These are phyloP conservation scores for Polydrusus cervinus DNA, from an alignment of 2,888 invertebrate genomes.

Conservation along the genomic window DNA sequence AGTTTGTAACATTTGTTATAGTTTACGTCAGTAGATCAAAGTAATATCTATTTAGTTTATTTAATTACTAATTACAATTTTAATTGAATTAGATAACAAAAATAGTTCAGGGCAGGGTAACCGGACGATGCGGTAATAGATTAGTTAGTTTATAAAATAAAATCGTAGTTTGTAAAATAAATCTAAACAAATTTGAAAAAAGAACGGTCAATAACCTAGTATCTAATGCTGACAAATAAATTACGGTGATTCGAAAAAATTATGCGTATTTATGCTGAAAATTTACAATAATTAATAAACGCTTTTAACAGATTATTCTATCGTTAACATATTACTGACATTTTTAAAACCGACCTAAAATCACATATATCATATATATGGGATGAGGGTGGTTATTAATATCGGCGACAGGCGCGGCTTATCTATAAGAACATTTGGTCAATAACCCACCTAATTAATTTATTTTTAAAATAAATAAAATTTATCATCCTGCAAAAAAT, in stretches of 20 bases:
- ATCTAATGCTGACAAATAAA: neutral
- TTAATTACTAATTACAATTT: neutral
- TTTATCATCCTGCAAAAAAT: no score
- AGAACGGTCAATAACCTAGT: neutral
- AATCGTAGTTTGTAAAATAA: conserved; percentile 12
- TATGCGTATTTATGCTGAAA: neutral
- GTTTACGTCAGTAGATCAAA: neutral
- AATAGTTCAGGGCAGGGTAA: neutral
- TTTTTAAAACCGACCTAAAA: no score
- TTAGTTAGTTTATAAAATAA: neutral
- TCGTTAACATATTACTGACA: no score
- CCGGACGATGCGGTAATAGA: neutral
- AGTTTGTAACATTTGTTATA: neutral
- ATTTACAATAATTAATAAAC: neutral
- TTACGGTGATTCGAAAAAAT: neutral
- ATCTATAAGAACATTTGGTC: no score
- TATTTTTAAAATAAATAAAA: no score
- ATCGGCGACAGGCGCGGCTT: no score
- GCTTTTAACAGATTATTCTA: no score
- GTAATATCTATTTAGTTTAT: neutral
- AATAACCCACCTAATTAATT: no score
- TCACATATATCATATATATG: no score
- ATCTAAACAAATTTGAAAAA: conserved; percentile 6
- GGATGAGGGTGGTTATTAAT: no score
- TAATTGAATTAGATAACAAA: neutral